Conservation (phyloP, 2,888 invertebrate species). For the Nasonia oneida region DNA sequence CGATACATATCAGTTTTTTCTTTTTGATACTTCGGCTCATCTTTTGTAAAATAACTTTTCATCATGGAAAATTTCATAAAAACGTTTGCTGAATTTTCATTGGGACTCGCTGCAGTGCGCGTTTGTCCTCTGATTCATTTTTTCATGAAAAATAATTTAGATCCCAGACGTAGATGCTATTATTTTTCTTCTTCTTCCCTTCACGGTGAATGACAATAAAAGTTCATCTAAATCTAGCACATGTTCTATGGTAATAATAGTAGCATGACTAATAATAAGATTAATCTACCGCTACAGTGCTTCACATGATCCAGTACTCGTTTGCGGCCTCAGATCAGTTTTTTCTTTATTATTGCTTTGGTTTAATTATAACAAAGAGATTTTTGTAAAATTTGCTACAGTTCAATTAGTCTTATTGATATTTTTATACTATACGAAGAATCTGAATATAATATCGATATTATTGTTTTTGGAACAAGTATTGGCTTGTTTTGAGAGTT, state of each 20-base stretch:
- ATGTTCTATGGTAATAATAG: conserved; percentile 39
- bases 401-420: neutral
- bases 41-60: neutral
- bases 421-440: neutral
- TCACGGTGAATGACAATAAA: conserved; percentile 24
- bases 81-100: neutral
- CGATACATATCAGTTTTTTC: neutral
- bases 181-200: neutral
- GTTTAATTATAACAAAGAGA: conserved; percentile 24
- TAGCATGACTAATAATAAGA: neutral
- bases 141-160: conserved; percentile 38
- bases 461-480: neutral
- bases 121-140: neutral
- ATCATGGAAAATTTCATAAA: neutral
- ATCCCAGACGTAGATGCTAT: neutral
- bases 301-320: conserved; percentile 19
- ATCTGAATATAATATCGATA: conserved; percentile 1
- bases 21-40: neutral
- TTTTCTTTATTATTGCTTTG: conserved; percentile 32
- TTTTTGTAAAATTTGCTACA: conserved; percentile 6
- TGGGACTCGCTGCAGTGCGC: too few species aligned
- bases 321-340: neutral
- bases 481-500: neutral
- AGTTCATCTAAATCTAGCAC: conserved; percentile 49
- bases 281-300: neutral